Percentiles rank a stretch among this genome's conserved stretches.
Conservation (phyloP, 1,140 invertebrate species). For the Cotesia vestalis region DNA sequence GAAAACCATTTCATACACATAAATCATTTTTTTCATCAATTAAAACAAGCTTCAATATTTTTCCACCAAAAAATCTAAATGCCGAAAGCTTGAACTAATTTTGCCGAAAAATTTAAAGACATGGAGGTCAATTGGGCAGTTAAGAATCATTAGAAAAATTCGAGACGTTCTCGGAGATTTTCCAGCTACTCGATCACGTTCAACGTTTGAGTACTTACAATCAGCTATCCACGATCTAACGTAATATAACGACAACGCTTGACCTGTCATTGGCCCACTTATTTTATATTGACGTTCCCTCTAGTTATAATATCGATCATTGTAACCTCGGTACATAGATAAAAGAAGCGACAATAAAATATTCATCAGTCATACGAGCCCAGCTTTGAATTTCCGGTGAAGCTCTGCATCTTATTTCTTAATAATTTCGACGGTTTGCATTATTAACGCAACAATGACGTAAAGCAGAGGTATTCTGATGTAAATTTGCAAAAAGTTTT, state of each 20-base stretch:
- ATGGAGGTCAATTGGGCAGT: neutral
- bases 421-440: too few relatives aligned
- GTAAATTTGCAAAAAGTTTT: too few relatives aligned
- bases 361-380: neutral
- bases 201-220: constrained; percentile 4
- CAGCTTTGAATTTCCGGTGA: too few relatives aligned
- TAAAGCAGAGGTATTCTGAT: too few relatives aligned
- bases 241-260: neutral
- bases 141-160: constrained; percentile 3
- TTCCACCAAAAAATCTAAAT: too few relatives aligned
- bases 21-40: neutral
- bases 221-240: constrained; percentile 10
- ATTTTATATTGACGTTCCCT: neutral
- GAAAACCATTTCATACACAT: constrained; percentile 19
- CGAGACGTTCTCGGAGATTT: neutral
- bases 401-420: too few relatives aligned
- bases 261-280: constrained; percentile 7
- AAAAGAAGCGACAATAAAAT: too few relatives aligned
- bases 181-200: constrained; percentile 15
- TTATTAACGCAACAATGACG: too few relatives aligned
- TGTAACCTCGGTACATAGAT: neutral
- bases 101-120: too few relatives aligned
- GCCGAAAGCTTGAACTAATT: too few relatives aligned
- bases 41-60: neutral
- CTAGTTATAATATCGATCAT: neutral